Conservation (phyloP, 2,888 invertebrate genomes). For the Boloria selene region DNA sequence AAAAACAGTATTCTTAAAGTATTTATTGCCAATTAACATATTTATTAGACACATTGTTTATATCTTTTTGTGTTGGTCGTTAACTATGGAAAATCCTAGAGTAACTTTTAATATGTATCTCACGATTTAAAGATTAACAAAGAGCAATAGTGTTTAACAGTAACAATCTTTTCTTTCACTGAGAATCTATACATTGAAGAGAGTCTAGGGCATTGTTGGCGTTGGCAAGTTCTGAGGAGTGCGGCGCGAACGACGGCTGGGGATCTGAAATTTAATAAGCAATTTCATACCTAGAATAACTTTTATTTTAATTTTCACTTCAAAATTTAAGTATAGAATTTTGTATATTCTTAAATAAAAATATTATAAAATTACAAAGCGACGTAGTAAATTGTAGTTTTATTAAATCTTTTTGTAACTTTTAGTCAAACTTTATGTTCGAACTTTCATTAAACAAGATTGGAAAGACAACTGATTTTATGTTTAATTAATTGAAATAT, state of each 20-base stretch:
- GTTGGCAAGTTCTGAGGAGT: slow-evolving; percentile 46
- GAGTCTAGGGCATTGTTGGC: slow-evolving; percentile 42
- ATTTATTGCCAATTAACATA: no score
- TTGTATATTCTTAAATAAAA: background rate
- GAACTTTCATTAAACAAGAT: no score
- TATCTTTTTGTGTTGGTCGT: background rate
- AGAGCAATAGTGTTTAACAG: background rate
- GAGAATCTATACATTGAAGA: slow-evolving; percentile 40
- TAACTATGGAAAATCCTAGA: background rate
- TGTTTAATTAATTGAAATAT: no score
- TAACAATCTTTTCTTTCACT: slow-evolving; percentile 44
- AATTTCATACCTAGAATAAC: background rate
- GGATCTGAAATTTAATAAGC: slow-evolving; percentile 25
- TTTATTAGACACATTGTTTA: slow-evolving; percentile 1
- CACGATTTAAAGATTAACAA: background rate
- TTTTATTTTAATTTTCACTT: no score
- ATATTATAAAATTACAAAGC: background rate
- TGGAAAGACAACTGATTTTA: no score
- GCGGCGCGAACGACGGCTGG: slow-evolving; percentile 38
- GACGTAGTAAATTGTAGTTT: background rate
- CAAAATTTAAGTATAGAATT: no score
- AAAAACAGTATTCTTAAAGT: no score
- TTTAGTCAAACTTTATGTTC: no score
- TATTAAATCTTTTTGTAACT: no score
- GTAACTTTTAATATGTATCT: background rate